Evolutionary conservation across 2,797 vertebrate genomes (phyloP).

Genomic region (Fistularia tabacaria): DNA sequence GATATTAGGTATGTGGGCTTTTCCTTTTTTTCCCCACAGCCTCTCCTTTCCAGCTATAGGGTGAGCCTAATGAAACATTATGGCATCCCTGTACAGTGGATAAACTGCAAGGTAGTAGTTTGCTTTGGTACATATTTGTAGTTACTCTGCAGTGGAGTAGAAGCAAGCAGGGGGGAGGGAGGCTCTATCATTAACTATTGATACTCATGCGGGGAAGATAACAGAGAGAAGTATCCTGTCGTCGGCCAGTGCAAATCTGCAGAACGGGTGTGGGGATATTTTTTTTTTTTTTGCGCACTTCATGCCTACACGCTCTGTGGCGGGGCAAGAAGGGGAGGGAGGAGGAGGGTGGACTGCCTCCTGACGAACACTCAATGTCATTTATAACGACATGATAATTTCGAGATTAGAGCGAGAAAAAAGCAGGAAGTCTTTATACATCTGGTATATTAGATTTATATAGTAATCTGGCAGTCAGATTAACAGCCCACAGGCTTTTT

Average conservation of each 20-base stretch:
- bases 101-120: constrained; percentile 4
- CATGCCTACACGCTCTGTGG: too few species aligned
- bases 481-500: constrained; percentile 4
- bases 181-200: constrained; percentile 52
- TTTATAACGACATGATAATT: constrained; percentile 11
- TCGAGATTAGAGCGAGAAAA: constrained; percentile 8
- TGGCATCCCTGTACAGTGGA: constrained; percentile 5
- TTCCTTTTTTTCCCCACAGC: constrained; percentile 15
- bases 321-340: too few species aligned
- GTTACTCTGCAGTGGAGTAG: constrained; percentile 35
- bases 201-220: constrained; percentile 29
- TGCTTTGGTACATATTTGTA: constrained; percentile 7
- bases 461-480: constrained; percentile 5
- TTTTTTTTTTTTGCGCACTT: too few species aligned
- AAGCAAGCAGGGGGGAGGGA: constrained; percentile 32
- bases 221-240: constrained; percentile 9
- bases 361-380: neutral
- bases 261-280: neutral
- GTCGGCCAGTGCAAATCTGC: constrained; percentile 25
- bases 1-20: constrained; percentile 11
- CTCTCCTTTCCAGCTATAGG: constrained; percentile 14
- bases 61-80: constrained; percentile 25
- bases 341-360: neutral
- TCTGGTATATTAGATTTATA: constrained; percentile 4
- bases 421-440: constrained; percentile 12